Percentiles rank a stretch among this genome's conserved stretches.
Conservation (phyloP, 2,797 vertebrate genomes). For the Neoniphon sammara region DNA sequence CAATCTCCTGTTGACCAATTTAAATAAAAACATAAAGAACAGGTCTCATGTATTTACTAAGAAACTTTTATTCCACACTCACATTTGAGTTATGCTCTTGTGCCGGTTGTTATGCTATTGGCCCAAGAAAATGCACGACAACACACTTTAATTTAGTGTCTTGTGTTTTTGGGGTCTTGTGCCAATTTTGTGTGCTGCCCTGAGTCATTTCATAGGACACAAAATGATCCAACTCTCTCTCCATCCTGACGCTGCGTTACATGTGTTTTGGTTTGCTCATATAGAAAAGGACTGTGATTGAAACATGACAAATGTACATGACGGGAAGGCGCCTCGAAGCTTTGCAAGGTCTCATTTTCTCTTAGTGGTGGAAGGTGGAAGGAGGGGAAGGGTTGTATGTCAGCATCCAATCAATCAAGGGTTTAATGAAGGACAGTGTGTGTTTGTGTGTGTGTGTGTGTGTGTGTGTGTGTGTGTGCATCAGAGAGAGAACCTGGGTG, state of each 20-base stretch:
- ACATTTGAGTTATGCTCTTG: too few relatives aligned
- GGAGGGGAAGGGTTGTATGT: constrained; percentile 31
- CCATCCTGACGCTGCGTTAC: background rate
- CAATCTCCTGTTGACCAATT: too few relatives aligned
- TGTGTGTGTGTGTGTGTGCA: too few relatives aligned
- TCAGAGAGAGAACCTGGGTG: background rate
- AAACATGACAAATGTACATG: constrained; percentile 35
- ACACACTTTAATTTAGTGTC: too few relatives aligned
- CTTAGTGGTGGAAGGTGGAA: background rate
- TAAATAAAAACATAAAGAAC: too few relatives aligned
- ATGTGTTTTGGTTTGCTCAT: constrained; percentile 9
- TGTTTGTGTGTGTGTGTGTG: background rate
- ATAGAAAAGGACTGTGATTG: constrained; percentile 18
- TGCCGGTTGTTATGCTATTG: too few relatives aligned
- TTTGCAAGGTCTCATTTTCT: constrained; percentile 25
- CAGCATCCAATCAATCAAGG: constrained; percentile 44
- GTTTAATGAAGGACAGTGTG: constrained; percentile 40
- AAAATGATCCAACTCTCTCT: background rate
- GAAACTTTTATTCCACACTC: too few relatives aligned
- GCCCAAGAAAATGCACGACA: too few relatives aligned
- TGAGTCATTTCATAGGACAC: too few relatives aligned
- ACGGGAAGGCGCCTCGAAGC: constrained; percentile 19
- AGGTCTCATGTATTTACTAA: too few relatives aligned
- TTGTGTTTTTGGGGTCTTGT: too few relatives aligned
- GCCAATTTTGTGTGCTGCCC: too few relatives aligned